Conservation (phyloP, 2,888 invertebrate species). For the Dysmachus trigonus region DNA sequence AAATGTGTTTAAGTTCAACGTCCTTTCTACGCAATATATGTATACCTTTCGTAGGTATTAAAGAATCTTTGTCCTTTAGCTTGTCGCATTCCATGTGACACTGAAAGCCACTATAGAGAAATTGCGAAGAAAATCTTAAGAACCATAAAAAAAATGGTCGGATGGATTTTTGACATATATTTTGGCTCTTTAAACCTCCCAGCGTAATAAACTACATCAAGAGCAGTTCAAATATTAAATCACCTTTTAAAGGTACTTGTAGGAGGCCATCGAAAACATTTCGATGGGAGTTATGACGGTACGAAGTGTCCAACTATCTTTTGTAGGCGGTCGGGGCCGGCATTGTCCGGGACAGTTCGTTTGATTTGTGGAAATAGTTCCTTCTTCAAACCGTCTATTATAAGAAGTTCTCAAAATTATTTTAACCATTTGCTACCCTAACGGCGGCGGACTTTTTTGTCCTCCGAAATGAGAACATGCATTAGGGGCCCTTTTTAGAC, state of each 20-base stretch:
- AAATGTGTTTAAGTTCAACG: not conserved
- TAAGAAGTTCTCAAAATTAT: constrained; percentile 31
- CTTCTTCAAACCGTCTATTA: constrained; percentile 23
- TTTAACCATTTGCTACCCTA: constrained; percentile 26
- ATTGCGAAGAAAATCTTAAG: constrained; percentile 18
- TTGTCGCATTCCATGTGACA: not conserved
- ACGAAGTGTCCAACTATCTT: constrained; percentile 2
- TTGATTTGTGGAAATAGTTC: constrained; percentile 44
- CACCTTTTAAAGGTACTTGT: constrained; percentile 39
- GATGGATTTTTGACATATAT: not conserved
- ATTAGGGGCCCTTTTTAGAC: constrained; percentile 16
- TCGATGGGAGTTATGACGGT: constrained; percentile 28
- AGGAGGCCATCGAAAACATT: constrained; percentile 38
- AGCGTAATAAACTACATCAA: constrained; percentile 36
- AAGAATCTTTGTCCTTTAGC: not conserved
- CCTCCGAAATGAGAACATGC: constrained; percentile 16
- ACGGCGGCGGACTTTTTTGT: not conserved
- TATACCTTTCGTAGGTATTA: not conserved
- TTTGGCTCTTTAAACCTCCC: not conserved
- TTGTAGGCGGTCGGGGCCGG: not conserved
- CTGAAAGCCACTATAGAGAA: not conserved
- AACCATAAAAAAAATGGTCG: not conserved
- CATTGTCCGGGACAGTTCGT: constrained; percentile 35
- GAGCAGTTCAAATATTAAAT: constrained; percentile 35
- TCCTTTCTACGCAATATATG: not conserved